These are phyloP conservation scores for Drosophila tristis DNA, from an alignment of 1,140 invertebrate species.

Conservation along the genomic window DNA sequence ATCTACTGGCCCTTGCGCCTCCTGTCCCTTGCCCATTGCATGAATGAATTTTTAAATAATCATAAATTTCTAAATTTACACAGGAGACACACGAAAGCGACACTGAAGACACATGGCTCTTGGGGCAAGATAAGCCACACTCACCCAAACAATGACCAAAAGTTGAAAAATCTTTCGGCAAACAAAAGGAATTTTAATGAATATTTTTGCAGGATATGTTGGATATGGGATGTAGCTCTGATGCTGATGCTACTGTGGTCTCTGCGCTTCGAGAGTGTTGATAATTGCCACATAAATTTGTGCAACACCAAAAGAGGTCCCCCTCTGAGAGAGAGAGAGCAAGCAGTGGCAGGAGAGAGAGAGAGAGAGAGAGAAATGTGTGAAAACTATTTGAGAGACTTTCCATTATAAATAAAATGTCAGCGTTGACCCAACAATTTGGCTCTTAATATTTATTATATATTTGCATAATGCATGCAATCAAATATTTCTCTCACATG, in stretches of 20 bases:
- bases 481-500: constrained; percentile 56
- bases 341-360: not conserved
- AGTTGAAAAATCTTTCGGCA: constrained; percentile 61
- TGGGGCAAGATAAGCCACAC: constrained; percentile 67
- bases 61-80: constrained; percentile 82
- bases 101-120: constrained; percentile 76
- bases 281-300: constrained; percentile 79
- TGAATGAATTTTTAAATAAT: constrained; percentile 79
- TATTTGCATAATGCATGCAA: constrained; percentile 74
- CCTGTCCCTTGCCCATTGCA: constrained; percentile 1
- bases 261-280: constrained; percentile 56
- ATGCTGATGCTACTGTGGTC: constrained; percentile 2
- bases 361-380: constrained; percentile 3
- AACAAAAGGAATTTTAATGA: constrained; percentile 80
- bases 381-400: constrained; percentile 30
- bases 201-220: constrained; percentile 45
- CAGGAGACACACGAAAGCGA: constrained; percentile 53
- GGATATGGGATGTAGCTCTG: constrained; percentile 46
- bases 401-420: constrained; percentile 43
- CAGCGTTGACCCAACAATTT: constrained; percentile 63
- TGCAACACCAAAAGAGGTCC: constrained; percentile 17
- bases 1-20: not conserved
- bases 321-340: constrained; percentile 8
- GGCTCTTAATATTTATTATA: constrained; percentile 56
- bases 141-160: constrained; percentile 12